Evolutionary conservation across 2,888 invertebrate species (phyloP), one percentile per base, ranked within the genome.

Genomic region (Myopa tessellatipennis): DNA sequence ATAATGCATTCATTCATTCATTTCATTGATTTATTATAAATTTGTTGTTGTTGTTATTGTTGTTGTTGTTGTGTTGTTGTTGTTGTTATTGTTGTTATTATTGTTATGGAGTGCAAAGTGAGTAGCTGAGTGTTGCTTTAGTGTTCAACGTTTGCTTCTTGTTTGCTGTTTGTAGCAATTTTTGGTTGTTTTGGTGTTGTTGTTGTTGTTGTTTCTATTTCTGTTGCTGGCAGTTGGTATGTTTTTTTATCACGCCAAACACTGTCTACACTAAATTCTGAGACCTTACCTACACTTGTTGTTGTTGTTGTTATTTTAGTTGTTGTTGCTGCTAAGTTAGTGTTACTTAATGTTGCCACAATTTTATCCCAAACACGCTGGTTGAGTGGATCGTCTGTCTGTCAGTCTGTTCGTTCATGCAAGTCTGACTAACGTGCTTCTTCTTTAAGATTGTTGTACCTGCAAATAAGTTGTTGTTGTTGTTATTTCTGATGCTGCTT

Each of bases 331-430:
- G 34, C n/a, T 50, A 65, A 55, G 74, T 38, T 74, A 34, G 67
- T 74, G 58, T 74, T 74, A 68, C n/a, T 74, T 74, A 55, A 74
- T 74, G 55, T 68, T 74, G 68, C 74, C 74, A 68, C 74, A 68
- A 74, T n/a, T 67, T 55, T 67, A 58, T 36, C 34, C 67, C 55
- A 16, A 68, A 26, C 74, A 52, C 16, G 38, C 36, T 40, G 71
- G 34, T 18, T 45, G 45, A 45, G 45, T 45, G 45, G 45, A 45
- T 45, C 45, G 34, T 8, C 61, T 26, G 34, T 4, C 61, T 18
- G 61, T 3, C 18, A 1, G 16, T 4, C 58, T 58, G 12, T 8
- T 61, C 18, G 45, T 45, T 45, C 45, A 10, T 10, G 6, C 45
- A 6, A 45, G 3, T 45, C 45, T 6, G 7, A 45, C 45, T 10